Evolutionary conservation across 2,888 invertebrate species (phyloP), one percentile per base, ranked within the genome.

Genomic region (Alloscopus bannaensis): DNA sequence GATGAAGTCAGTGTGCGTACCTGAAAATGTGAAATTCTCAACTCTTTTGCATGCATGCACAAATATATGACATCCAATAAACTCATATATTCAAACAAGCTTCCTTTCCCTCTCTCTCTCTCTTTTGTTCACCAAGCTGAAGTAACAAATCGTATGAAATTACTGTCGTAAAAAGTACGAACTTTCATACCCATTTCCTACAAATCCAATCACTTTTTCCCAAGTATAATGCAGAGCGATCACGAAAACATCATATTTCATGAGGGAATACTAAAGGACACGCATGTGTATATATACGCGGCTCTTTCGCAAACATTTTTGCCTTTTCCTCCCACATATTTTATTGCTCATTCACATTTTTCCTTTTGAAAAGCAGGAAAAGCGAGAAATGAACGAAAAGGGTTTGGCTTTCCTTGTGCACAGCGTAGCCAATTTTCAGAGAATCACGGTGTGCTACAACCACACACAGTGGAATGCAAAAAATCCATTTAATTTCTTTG

Each of bases 191-290:
- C 40, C 24, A 40, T 68, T 68, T 40, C 68, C 66, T 52, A 20
- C 26, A 29, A 69, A 69, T 28, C 22, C 69, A 69, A 69, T 69
- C 69, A n/a, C 42, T 40, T 45, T 29, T 59, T n/a, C 65, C 24
- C n/a, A 13, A 62, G 24, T 71, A 71, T 62, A 62, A 71, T 62
- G 71, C 18, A 50, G 11, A 42, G 70, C n/a, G 26, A 62, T 71
- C 71, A 71, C 71, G 71, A 52, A 50, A 71, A n/a, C 62, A 26
- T 29, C 42, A 62, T 62, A 62, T 50, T 60, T 70, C 31, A 59
- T 11, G 20, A 24, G 28, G n/a, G 16, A 3, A 47, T 18, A 47
- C 47, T 11, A 4, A n/a, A 11, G 47, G 4, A 18, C 47, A 4
- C 18, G 2, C 6, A 18, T 50, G 36, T 13, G 6, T 36, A 36